Conservation (phyloP, 2,113 vertebrate genomes). For the Aegithalos caudatus region DNA sequence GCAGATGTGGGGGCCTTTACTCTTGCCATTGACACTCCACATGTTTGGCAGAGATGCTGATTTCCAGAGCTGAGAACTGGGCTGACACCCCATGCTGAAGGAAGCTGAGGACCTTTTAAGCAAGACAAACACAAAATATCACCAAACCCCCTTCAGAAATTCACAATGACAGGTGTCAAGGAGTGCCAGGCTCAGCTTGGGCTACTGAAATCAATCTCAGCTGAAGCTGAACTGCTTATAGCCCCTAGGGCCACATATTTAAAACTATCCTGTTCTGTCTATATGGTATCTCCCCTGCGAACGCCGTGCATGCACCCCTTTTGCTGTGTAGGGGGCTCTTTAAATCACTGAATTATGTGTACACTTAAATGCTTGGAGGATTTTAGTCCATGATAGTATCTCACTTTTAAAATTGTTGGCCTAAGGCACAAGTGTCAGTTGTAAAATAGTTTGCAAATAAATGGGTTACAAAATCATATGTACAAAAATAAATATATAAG, state of each 20-base stretch:
- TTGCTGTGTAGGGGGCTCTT: not conserved
- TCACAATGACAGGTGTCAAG: not conserved
- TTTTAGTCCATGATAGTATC: not conserved
- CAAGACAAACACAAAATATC: accelerated
- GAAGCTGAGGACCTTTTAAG: not conserved
- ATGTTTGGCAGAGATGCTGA: not conserved
- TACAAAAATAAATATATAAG: not conserved
- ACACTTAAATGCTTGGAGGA: not conserved
- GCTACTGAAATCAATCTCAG: not conserved
- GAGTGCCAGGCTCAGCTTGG: not conserved
- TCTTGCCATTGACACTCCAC: accelerated
- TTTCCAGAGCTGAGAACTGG: not conserved
- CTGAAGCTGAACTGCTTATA: not conserved
- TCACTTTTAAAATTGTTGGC: not conserved
- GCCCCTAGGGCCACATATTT: not conserved
- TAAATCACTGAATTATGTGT: not conserved
- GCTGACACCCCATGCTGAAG: accelerated
- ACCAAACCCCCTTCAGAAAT: accelerated
- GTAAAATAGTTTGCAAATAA: not conserved
- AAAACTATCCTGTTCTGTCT: not conserved
- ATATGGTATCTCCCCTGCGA: accelerated
- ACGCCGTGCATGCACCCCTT: not conserved
- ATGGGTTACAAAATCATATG: not conserved
- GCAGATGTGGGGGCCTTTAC: accelerated
- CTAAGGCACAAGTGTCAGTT: not conserved